Conservation (phyloP, 2,113 vertebrate species). For the Helogale parvula region DNA sequence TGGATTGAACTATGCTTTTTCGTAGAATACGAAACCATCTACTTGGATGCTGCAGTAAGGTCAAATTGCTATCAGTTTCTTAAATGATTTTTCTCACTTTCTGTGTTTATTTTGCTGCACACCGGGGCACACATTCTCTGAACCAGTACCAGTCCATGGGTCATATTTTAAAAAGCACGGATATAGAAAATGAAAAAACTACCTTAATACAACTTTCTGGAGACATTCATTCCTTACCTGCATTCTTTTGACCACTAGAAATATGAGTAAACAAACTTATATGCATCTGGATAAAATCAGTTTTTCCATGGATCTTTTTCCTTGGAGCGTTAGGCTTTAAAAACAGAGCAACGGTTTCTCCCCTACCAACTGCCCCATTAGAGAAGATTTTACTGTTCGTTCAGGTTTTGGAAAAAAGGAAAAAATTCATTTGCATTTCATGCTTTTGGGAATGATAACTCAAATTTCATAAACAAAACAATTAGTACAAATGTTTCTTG, state of each 20-base stretch:
- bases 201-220: background rate
- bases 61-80: background rate
- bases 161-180: background rate
- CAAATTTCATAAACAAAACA: conserved; percentile 70
- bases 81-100: background rate
- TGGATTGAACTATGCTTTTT: background rate
- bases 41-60: background rate
- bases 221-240: background rate
- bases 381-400: conserved; percentile 51
- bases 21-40: background rate
- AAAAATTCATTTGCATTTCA: conserved; percentile 60
- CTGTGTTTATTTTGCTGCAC: background rate
- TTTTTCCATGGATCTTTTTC: background rate
- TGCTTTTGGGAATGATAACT: conserved; percentile 62
- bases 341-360: conserved; percentile 15
- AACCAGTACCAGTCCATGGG: background rate
- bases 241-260: background rate
- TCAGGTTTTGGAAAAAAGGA: conserved; percentile 43
- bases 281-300: background rate
- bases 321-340: conserved; percentile 6
- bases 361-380: background rate
- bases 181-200: background rate
- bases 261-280: conserved; percentile 7
- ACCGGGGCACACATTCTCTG: background rate
- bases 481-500: conserved; percentile 43